Evolutionary conservation across 2,888 invertebrate genomes (phyloP), one percentile per base, ranked within the genome.

Genomic region (Chirona hameri): DNA sequence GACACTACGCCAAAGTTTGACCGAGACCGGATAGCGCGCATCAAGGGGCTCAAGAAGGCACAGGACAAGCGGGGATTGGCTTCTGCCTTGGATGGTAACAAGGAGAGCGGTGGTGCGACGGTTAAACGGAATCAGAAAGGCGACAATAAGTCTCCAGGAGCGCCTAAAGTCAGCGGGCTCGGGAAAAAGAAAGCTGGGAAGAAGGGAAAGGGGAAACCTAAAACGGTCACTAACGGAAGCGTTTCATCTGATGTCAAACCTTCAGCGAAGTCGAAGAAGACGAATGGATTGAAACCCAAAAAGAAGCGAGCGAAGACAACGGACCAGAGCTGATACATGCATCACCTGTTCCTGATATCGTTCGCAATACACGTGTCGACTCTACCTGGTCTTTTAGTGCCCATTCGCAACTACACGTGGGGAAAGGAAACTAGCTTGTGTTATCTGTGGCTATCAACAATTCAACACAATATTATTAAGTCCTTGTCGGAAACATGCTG

Each of bases 1-100:
- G 80, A 80, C 52, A 52, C 80, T 15, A 80, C 80, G 52, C 52
- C 80, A 4, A 21, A 14, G 27, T 80, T 27, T 48, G 80, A 80
- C 29, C 52, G 48, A 14, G 80, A 80, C 15, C 12, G 29, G 80
- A 52, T 52, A 7, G 80, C 80, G 27, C 48, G 80, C 27, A 52
- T 80, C 27, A 80, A 52, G 52, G 80, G 29, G 27, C 52, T 80
- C 52, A 48, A 29, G 29, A 80, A 80, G 14, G n/a, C 80, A 3
- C n/a, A 21, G 27, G 55, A 80, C 7, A 52, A 24, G 46, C 76
- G 46, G 10, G 21, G n/a, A 15, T 10, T 21, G 7, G 39, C 24
- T 2, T 60, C 60, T 60, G 24, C 60, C 9, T 4, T 27, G 10
- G n/a, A 27, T n/a, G 14, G 76, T 0, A 18, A 5, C 69, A 12